Evolutionary conservation across 2,113 vertebrate genomes (phyloP).

Genomic region (Otocyon megalotis): DNA sequence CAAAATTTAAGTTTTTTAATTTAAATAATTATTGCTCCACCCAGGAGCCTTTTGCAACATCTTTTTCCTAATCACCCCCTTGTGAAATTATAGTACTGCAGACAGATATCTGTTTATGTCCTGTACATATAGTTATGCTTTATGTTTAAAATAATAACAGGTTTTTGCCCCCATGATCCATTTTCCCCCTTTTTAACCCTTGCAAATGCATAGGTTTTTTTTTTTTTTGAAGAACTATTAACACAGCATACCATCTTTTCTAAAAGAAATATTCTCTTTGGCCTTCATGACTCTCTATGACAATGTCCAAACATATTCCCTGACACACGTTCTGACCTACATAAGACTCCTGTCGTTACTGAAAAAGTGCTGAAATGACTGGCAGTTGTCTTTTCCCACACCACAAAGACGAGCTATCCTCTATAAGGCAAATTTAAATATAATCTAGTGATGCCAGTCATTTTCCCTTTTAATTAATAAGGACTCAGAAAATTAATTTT

Average conservation of each 20-base stretch:
- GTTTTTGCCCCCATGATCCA: neutral
- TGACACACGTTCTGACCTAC: neutral
- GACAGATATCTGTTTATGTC: neutral
- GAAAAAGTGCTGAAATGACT: neutral
- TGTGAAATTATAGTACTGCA: neutral
- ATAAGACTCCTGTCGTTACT: neutral
- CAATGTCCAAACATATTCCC: neutral
- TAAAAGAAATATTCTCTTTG: constrained; percentile 1
- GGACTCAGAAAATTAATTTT: neutral
- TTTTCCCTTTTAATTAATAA: neutral
- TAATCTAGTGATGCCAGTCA: neutral
- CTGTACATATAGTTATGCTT: neutral
- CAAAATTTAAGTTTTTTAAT: neutral
- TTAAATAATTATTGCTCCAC: neutral
- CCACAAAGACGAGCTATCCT: neutral
- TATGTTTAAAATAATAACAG: neutral
- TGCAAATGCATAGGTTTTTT: neutral
- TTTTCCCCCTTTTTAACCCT: neutral
- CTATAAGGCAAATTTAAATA: neutral
- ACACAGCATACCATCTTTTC: neutral
- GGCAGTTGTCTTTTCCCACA: neutral
- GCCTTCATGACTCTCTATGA: neutral
- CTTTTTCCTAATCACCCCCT: neutral
- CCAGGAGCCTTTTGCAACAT: neutral
- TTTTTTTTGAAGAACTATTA: neutral